A percentile compares a stretch with the other conserved stretches of the same genome.
Conservation (phyloP, 1,140 invertebrate genomes). For the Brachionus angularis region DNA sequence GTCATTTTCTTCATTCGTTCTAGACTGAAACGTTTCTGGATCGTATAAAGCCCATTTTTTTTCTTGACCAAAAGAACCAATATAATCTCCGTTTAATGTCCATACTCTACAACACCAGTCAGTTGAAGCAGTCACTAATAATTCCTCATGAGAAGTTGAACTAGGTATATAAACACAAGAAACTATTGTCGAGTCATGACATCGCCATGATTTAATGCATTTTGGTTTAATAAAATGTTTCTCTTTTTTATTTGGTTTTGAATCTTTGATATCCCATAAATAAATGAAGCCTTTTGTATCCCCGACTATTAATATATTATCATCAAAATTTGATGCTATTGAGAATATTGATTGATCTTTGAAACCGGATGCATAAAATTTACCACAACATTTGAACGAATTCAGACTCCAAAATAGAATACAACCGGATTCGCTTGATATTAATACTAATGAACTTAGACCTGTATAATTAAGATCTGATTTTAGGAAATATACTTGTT, state of each 20-base stretch:
- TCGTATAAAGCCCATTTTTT: neutral
- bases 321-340: slow-evolving; percentile 50
- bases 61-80: slow-evolving; percentile 57
- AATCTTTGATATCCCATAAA: slow-evolving; percentile 52
- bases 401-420: slow-evolving; percentile 55
- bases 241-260: neutral
- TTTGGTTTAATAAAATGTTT: slow-evolving; percentile 47
- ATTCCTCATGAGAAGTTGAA: slow-evolving; percentile 47
- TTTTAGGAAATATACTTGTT: slow-evolving; percentile 52
- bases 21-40: slow-evolving; percentile 1
- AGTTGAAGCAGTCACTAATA: slow-evolving; percentile 54
- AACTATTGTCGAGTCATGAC: slow-evolving; percentile 54
- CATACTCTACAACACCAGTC: slow-evolving; percentile 56
- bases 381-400: no score
- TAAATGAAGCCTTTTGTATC: slow-evolving; percentile 53
- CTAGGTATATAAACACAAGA: slow-evolving; percentile 51
- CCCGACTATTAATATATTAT: slow-evolving; percentile 52
- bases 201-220: slow-evolving; percentile 49
- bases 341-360: slow-evolving; percentile 53
- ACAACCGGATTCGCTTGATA: slow-evolving; percentile 54
- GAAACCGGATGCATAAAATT: slow-evolving; percentile 51
- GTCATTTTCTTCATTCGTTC: neutral
- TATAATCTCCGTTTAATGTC: slow-evolving; percentile 51
- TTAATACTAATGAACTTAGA: slow-evolving; percentile 51
- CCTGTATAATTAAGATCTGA: slow-evolving; percentile 47